Evolutionary conservation across 2,888 invertebrate genomes (phyloP).

Genomic region (Adineta ricciae): DNA sequence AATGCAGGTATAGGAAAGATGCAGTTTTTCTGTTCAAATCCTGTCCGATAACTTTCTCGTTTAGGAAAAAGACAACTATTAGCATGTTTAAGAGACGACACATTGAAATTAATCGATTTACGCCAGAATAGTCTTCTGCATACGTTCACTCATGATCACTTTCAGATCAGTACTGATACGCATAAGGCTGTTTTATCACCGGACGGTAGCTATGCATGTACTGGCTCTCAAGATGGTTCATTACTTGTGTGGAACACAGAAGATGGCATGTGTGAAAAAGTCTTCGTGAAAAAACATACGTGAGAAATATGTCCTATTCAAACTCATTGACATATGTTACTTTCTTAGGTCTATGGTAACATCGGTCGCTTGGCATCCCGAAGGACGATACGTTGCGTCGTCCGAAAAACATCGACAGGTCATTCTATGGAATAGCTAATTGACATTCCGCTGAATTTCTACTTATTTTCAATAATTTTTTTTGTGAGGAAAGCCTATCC

Average conservation of each 20-base stretch:
- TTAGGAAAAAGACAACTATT: conserved; percentile 77
- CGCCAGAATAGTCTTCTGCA: conserved; percentile 81
- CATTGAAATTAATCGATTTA: conserved; percentile 81
- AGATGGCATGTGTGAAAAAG: conserved; percentile 57
- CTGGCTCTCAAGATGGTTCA: conserved; percentile 80
- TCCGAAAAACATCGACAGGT: conserved; percentile 27
- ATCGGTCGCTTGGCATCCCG: conserved; percentile 31
- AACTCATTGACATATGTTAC: background rate
- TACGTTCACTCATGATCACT: conserved; percentile 74
- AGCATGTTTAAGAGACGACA: conserved; percentile 86
- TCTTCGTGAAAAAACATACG: conserved; percentile 50
- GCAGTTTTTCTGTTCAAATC: background rate
- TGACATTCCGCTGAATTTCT: background rate
- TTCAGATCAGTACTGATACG: conserved; percentile 90
- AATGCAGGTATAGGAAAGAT: background rate
- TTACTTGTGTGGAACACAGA: conserved; percentile 80
- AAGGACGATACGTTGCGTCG: conserved; percentile 24
- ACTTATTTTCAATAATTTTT: background rate
- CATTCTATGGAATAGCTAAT: conserved; percentile 26
- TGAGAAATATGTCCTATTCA: conserved; percentile 36
- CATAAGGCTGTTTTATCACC: conserved; percentile 71
- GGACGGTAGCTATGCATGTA: conserved; percentile 68
- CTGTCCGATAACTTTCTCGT: background rate
- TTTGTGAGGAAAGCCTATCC: no score
- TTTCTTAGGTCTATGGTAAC: conserved; percentile 25